Conservation (phyloP, 2,797 vertebrate species). For the Rhodeus uyekii region DNA sequence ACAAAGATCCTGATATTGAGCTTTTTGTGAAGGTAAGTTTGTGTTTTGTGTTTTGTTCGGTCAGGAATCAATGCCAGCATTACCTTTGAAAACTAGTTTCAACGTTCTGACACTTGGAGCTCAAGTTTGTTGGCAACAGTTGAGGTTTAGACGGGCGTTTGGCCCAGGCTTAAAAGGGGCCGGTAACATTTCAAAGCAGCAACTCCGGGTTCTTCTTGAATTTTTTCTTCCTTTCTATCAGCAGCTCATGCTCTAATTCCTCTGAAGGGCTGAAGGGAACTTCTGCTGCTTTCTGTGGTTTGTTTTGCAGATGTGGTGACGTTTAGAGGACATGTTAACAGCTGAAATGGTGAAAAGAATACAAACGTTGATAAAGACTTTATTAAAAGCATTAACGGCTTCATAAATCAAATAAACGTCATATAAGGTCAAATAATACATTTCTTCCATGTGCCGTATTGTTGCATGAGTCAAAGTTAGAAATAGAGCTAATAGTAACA, state of each 20-base stretch:
- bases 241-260: slow-evolving; percentile 53
- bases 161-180: not conserved
- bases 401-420: not conserved
- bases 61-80: not conserved
- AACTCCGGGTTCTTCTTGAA: slow-evolving; percentile 45
- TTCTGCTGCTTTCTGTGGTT: not conserved
- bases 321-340: not conserved
- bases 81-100: not conserved
- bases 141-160: not conserved
- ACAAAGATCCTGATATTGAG: slow-evolving; percentile 95
- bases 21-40: slow-evolving; percentile 92
- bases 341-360: not conserved
- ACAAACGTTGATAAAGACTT: not conserved
- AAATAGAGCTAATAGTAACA: slow-evolving; percentile 4
- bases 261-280: slow-evolving; percentile 41
- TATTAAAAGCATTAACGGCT: not conserved
- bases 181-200: not conserved
- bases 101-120: too few species aligned
- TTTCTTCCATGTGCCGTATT: not conserved
- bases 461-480: slow-evolving; percentile 5
- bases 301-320: not conserved
- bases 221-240: slow-evolving; percentile 53
- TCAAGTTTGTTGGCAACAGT: not conserved
- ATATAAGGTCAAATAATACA: not conserved
- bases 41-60: not conserved